phyloP scores from a whole-genome alignment of 2,113 vertebrate species.

The Corythoichthys haematopterus region DNA sequence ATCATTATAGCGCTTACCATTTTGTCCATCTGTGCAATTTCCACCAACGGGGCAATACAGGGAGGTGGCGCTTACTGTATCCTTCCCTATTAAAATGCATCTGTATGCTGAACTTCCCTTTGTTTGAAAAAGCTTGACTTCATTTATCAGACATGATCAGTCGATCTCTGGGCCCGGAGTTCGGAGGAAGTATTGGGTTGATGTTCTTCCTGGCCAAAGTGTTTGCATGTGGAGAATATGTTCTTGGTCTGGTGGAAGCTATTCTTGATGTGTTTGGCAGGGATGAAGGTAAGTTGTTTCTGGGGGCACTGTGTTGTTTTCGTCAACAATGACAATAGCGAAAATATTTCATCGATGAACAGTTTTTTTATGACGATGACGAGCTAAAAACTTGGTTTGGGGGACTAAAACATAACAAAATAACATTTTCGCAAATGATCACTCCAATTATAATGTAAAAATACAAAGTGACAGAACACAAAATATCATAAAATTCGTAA shows the following conservation, averaged over 20 bases:
- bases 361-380: too few relatives aligned
- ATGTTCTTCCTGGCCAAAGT: slow-evolving; percentile 92
- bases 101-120: not conserved
- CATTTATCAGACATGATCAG: slow-evolving; percentile 85
- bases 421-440: too few relatives aligned
- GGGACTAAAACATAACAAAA: too few relatives aligned
- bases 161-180: slow-evolving; percentile 85
- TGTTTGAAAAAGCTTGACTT: slow-evolving; percentile 40
- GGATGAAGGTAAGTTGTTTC: slow-evolving; percentile 61
- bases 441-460: too few relatives aligned
- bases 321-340: not conserved
- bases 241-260: slow-evolving; percentile 86
- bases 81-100: slow-evolving; percentile 49
- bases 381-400: too few relatives aligned
- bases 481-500: too few relatives aligned
- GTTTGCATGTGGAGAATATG: slow-evolving; percentile 83
- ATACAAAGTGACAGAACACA: too few relatives aligned
- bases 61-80: slow-evolving; percentile 92
- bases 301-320: not conserved
- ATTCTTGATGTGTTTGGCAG: slow-evolving; percentile 78
- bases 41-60: slow-evolving; percentile 86
- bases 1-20: slow-evolving; percentile 85
- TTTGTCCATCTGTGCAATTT: slow-evolving; percentile 87
- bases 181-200: slow-evolving; percentile 89
- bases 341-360: too few relatives aligned